Evolutionary conservation across 2,113 vertebrate species (phyloP), one percentile per base, ranked within the genome.

Genomic region (Tachuris rubrigastra): DNA sequence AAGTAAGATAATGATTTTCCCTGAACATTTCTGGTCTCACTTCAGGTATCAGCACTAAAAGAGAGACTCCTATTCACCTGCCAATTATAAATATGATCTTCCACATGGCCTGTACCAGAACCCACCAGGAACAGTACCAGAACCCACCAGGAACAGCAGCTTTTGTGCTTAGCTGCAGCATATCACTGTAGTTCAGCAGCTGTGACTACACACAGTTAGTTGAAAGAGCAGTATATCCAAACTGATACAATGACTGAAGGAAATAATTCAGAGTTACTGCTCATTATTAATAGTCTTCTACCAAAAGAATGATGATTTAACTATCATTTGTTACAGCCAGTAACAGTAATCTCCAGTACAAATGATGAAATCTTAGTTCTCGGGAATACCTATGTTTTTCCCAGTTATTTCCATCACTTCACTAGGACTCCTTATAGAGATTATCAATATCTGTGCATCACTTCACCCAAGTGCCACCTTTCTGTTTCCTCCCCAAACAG

Each of bases 371-470:
- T 21, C 17, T 25, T 44, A 46, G 20, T 23, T 87, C 21, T 84
- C 28, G 42, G 58, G 30, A 81, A 69, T 13, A n/a, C 13, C 15
- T 11, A 3, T 9, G 7, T 4, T 58, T 86, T 71, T 42, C 10
- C 30, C 71, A 87, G 42, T 35, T 37, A 50, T 42, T 84, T 74
- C 69, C 59, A 41, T 47, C 69, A 58, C 18, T 46, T 55, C 42
- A 55, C 4, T 22, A 35, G 8, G 31, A 67, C 23, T 50, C 13
- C 10, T 42, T 39, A 11, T n/a, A 71, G 37, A 74, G 8, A 60
- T 76, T 21, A 65, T 0, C 0, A 67, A 0, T 42, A 46, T 3
- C 14, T 68, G 37, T 31, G 17, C 14, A 13, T 50, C 39, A 63
- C 27, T 87, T 81, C 1, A 82, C 17, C 19, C 19, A 66, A 15